These are phyloP conservation scores for Pollachius pollachius DNA, from an alignment of 2,113 vertebrate species.

Conservation along the genomic window DNA sequence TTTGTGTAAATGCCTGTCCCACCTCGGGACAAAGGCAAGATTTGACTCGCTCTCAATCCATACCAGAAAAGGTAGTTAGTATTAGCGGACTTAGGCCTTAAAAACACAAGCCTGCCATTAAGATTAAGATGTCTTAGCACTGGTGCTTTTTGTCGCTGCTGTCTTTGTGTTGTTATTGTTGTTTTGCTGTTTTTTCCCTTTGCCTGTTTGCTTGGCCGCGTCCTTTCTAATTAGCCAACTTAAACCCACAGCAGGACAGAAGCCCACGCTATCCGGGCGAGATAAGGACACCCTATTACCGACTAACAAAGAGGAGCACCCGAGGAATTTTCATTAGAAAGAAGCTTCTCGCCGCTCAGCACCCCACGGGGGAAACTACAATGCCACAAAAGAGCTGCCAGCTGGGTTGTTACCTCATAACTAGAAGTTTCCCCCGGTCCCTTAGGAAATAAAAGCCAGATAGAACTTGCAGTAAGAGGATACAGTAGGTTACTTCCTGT, in stretches of 20 bases:
- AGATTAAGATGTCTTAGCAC: conserved; percentile 17
- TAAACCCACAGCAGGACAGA: conserved; percentile 77
- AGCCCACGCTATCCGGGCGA: conserved; percentile 60
- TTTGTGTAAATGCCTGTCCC: conserved; percentile 31
- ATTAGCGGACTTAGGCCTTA: conserved; percentile 8
- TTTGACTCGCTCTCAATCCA: conserved; percentile 29
- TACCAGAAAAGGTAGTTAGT: conserved; percentile 12
- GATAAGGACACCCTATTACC: conserved; percentile 69
- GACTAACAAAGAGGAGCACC: conserved; percentile 71
- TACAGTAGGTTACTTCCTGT: conserved; percentile 47
- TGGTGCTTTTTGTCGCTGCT: conserved; percentile 36
- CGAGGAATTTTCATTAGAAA: conserved; percentile 84
- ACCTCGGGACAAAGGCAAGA: conserved; percentile 19
- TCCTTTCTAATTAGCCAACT: conserved; percentile 77
- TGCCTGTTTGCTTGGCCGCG: conserved; percentile 49
- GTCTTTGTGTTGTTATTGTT: conserved; percentile 47
- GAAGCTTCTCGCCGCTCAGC: conserved; percentile 66
- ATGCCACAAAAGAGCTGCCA: conserved; percentile 66
- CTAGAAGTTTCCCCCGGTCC: conserved; percentile 61
- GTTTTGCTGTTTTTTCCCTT: conserved; percentile 54
- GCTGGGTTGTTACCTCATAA: conserved; percentile 66
- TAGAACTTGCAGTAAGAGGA: no score
- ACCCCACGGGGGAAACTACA: conserved; percentile 74
- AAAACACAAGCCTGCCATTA: conserved; percentile 35
- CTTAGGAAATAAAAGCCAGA: no score